Base-by-base conservation (phyloP, 2,797 vertebrate genomes). In the Onychomys torridus region DNA sequence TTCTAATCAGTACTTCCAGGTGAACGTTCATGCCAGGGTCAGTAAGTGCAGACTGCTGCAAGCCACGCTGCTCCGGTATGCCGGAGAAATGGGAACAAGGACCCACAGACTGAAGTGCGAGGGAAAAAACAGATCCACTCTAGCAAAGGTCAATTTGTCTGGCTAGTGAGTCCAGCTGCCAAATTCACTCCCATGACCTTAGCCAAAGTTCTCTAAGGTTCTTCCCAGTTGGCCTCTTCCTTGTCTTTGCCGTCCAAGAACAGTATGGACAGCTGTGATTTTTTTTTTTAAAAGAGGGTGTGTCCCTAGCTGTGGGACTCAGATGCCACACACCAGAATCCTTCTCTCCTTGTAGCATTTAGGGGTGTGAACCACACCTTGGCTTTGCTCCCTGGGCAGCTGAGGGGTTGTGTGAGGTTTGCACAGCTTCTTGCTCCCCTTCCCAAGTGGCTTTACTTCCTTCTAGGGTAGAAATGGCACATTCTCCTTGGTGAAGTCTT, bases 241-340 rank as follows among this genome's bases (percentile, higher is more conserved):
- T 96, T 92, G 89, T 94, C 96, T 29, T 85, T 94, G 78, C 49
- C 83, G 89, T 94, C 93, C 96, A 92, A 97, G 97, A 96, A 94
- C 92, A 97, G 97, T 98, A 96, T 46, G 95, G 96, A 98, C 98
- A 98, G 98, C 98, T 98, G 98, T 97, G 97, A 89, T 95, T 93
- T n/a, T n/a, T n/a, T n/a, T n/a, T n/a, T n/a, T n/a, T n/a, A 75
- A 94, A 95, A 90, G 97, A 98, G 98, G 98, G 98, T 49, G 98
- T 98, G 98, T 98, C 97, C 96, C 97, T 97, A 96, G 91, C 93
- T 40, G 2, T 6, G 21, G 78, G 92, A 10, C 98, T 96, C 94
- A 93, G 87, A 98, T 98, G 97, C 98, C 98, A 98, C 32, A n/a
- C 76, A 81, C 96, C 95, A 93, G 98, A 98, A 84, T 98, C 96